Conservation (phyloP, 2,797 vertebrate genomes). For the Artibeus lituratus region DNA sequence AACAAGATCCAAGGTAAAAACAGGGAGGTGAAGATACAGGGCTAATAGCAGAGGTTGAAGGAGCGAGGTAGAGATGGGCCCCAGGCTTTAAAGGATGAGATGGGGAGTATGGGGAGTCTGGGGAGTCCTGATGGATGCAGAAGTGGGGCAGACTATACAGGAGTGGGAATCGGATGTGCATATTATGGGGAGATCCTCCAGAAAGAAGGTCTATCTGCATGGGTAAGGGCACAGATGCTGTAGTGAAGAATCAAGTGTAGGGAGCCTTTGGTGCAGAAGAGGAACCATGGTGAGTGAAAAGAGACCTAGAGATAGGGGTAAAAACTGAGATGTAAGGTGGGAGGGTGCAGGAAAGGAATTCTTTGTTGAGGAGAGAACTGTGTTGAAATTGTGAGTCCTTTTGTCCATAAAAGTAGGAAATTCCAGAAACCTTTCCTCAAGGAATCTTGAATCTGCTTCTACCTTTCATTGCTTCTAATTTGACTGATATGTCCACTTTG, state of each 20-base stretch:
- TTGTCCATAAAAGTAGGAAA: conserved; percentile 68
- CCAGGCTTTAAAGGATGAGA: conserved; percentile 22
- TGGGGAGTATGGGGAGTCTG: not conserved
- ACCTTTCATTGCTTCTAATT: conserved; percentile 49
- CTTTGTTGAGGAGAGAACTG: conserved; percentile 62
- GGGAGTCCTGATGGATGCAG: not conserved
- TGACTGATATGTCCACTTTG: conserved; percentile 46
- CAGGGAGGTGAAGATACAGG: not conserved
- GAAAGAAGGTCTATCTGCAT: conserved; percentile 36
- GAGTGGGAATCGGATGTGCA: not conserved
- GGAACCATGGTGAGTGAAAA: conserved; percentile 65
- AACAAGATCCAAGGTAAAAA: not conserved
- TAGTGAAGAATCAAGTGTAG: conserved; percentile 21
- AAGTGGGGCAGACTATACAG: not conserved
- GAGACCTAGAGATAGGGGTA: conserved; percentile 17
- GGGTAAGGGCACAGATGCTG: not conserved
- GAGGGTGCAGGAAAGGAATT: conserved; percentile 16
- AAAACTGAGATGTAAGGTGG: conserved; percentile 32
- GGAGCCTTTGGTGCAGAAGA: conserved; percentile 60
- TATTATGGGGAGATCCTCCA: not conserved
- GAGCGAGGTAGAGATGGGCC: conserved; percentile 17
- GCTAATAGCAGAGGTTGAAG: not conserved
- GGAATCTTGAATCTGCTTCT: conserved; percentile 30
- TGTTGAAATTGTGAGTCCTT: conserved; percentile 63
- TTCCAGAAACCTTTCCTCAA: conserved; percentile 54